Percentiles rank a stretch among this genome's conserved stretches.
Conservation (phyloP, 1,140 invertebrate genomes). For the Cyclina sinensis region DNA sequence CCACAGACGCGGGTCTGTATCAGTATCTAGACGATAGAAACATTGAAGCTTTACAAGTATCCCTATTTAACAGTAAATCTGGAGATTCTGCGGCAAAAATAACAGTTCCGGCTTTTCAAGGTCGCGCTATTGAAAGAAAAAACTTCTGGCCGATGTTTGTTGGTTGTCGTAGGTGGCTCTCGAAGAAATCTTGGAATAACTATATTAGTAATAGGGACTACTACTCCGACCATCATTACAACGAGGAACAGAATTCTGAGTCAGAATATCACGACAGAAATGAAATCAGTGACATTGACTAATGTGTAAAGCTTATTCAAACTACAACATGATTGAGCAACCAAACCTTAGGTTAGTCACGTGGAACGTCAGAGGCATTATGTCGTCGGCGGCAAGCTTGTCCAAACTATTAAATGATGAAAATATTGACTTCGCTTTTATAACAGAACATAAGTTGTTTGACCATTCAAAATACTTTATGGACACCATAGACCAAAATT, state of each 20-base stretch:
- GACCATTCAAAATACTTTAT: background rate
- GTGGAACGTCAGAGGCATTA: slow-evolving; percentile 3
- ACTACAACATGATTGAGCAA: background rate
- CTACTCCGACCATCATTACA: background rate
- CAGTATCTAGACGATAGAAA: background rate
- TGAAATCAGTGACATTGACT: background rate
- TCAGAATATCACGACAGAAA: background rate
- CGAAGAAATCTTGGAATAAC: background rate
- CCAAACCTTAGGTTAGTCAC: background rate
- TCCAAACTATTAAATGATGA: background rate
- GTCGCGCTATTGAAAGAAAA: background rate
- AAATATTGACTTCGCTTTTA: slow-evolving; percentile 2
- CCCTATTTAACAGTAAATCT: background rate
- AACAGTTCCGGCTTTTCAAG: background rate
- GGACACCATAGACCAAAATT: background rate
- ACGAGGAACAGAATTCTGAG: background rate
- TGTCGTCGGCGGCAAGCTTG: slow-evolving; percentile 5
- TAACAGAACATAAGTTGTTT: slow-evolving; percentile 11
- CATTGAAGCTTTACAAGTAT: background rate
- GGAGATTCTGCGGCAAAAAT: background rate
- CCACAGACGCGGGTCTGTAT: background rate
- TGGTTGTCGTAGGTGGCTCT: background rate
- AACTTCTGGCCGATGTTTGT: background rate
- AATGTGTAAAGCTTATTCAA: background rate
- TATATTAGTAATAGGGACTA: background rate